These are phyloP conservation scores for Panonychus citri DNA, from an alignment of 1,140 invertebrate species.

Conservation along the genomic window DNA sequence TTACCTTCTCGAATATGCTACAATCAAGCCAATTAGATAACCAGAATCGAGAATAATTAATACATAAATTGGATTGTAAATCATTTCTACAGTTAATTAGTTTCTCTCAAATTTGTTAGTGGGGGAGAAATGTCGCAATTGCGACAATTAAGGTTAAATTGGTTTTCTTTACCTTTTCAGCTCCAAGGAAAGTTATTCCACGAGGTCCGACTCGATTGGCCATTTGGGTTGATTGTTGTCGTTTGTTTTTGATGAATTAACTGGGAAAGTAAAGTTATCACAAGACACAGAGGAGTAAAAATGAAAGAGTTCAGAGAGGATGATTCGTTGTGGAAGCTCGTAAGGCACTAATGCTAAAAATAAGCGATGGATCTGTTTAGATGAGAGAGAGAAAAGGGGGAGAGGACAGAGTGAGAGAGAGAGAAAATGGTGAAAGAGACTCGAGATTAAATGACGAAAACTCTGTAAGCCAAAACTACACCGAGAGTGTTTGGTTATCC, in stretches of 20 bases:
- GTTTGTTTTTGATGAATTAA: not conserved
- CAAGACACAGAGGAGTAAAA: not conserved
- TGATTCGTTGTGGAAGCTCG: not conserved
- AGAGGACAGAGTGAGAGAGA: not conserved
- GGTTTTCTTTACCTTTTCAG: not conserved
- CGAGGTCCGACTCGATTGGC: constrained; percentile 3
- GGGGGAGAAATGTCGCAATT: too few species aligned
- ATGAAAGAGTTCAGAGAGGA: not conserved
- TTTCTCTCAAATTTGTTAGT: not conserved
- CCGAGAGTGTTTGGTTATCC: too few species aligned
- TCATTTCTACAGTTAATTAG: not conserved
- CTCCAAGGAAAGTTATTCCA: not conserved
- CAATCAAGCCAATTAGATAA: too few species aligned
- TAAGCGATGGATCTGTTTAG: not conserved
- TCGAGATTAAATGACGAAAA: not conserved
- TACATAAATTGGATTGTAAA: too few species aligned
- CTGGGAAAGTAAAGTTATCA: not conserved
- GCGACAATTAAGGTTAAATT: not conserved
- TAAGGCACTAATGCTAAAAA: not conserved
- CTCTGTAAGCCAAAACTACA: not conserved
- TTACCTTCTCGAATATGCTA: not conserved
- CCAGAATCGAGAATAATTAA: too few species aligned
- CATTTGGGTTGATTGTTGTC: too few species aligned
- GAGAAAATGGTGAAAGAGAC: not conserved
- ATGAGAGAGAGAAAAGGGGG: not conserved